Evolutionary conservation across 2,797 vertebrate genomes (phyloP).

Genomic region (Mormyrops attenuatus): DNA sequence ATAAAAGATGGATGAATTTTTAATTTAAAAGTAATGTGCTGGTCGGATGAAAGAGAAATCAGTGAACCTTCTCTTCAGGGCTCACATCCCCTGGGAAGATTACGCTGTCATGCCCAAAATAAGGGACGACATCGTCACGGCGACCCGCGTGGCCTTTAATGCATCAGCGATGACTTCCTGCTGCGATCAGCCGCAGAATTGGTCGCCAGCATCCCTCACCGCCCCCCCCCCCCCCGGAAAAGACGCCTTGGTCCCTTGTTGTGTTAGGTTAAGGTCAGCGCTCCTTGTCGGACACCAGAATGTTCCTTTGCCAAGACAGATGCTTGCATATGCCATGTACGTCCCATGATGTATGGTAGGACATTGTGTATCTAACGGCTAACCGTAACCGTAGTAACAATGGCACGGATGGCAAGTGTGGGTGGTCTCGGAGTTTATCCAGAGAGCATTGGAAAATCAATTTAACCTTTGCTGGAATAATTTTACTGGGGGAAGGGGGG

Average conservation of each 20-base stretch:
- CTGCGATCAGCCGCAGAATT: background rate
- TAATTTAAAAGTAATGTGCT: slow-evolving; percentile 3
- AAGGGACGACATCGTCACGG: background rate
- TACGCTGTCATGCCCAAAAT: background rate
- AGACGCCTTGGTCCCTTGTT: background rate
- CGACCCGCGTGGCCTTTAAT: background rate
- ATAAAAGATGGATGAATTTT: background rate
- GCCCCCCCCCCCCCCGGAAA: background rate
- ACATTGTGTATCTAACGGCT: background rate
- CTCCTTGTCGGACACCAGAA: background rate
- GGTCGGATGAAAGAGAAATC: background rate
- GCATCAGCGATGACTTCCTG: background rate
- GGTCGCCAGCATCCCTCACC: background rate
- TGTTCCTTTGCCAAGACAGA: background rate
- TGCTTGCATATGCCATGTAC: background rate
- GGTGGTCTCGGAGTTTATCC: background rate
- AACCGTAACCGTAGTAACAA: background rate
- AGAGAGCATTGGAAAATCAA: background rate
- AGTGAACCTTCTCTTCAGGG: background rate
- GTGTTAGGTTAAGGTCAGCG: background rate
- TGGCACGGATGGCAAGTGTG: background rate
- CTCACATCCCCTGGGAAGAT: background rate
- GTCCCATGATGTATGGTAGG: background rate
- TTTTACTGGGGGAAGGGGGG: background rate
- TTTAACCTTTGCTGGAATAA: background rate